Evolutionary conservation across 2,113 vertebrate species (phyloP).

Genomic region (Alosa alosa): DNA sequence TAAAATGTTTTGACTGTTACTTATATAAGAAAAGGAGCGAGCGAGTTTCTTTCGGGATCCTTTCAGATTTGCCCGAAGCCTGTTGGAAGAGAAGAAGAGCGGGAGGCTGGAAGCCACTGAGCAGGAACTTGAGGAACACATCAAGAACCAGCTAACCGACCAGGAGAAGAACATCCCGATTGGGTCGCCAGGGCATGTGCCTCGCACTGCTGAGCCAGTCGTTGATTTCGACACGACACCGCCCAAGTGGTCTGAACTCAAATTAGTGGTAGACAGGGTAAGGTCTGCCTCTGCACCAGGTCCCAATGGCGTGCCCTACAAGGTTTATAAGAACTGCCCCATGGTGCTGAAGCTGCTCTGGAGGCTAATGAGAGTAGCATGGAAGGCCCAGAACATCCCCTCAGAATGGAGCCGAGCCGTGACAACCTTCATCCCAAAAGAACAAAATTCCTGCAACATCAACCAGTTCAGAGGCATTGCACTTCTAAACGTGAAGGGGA

Average conservation of each 20-base stretch:
- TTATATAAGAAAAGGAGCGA: conserved; percentile 6
- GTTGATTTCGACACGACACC: no score
- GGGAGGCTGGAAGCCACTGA: conserved; percentile 5
- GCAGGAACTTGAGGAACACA: conserved; percentile 6
- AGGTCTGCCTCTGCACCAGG: not conserved
- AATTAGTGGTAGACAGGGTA: no score
- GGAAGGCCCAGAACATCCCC: conserved; percentile 10
- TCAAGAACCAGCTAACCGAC: not conserved
- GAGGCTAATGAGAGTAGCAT: conserved; percentile 9
- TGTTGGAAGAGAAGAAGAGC: conserved; percentile 19
- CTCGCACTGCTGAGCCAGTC: no score
- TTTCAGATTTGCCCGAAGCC: conserved; percentile 20
- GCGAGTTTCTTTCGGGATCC: conserved; percentile 24
- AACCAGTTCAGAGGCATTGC: no score
- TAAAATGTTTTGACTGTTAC: no score
- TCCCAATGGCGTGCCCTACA: not conserved
- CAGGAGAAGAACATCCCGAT: no score
- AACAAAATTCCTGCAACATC: no score
- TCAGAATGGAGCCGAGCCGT: conserved; percentile 8
- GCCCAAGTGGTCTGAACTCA: no score
- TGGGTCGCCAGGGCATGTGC: no score
- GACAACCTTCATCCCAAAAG: not conserved
- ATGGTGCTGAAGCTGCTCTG: not conserved
- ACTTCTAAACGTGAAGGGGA: no score
- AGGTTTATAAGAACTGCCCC: not conserved